Conservation (phyloP, 2,113 vertebrate genomes). For the Tamias sibiricus region DNA sequence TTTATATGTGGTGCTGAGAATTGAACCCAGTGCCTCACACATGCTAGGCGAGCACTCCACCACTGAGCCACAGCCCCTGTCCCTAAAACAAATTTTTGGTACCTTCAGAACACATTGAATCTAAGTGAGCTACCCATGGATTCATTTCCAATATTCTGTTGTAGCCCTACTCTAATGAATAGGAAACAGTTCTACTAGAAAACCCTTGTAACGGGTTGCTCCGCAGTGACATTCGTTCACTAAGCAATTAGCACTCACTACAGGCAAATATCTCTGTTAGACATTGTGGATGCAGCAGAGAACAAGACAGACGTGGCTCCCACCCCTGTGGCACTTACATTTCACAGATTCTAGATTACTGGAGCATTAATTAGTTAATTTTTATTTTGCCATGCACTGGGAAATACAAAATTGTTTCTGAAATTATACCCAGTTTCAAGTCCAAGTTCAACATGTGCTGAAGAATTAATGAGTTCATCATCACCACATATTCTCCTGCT, state of each 20-base stretch:
- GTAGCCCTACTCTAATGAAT: neutral
- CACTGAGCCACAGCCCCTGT: too few relatives aligned
- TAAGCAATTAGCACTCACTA: neutral
- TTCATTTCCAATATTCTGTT: neutral
- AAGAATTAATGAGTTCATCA: conserved; percentile 20
- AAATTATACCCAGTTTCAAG: neutral
- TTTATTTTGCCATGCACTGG: neutral
- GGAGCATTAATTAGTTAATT: neutral
- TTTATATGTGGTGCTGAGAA: too few relatives aligned
- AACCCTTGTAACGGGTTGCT: neutral
- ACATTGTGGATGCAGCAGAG: neutral
- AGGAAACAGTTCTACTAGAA: conserved; percentile 1
- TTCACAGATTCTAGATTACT: neutral
- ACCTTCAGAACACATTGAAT: neutral
- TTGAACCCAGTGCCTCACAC: too few relatives aligned
- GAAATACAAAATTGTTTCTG: neutral
- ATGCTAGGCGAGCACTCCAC: too few relatives aligned
- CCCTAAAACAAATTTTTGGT: neutral
- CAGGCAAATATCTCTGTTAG: neutral
- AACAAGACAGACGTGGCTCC: neutral
- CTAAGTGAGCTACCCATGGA: neutral
- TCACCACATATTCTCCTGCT: neutral
- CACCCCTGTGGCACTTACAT: neutral
- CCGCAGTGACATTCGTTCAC: neutral
- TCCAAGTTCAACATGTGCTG: neutral